Evolutionary conservation across 2,797 vertebrate species (phyloP).

Genomic region (Molossus alvarezi): DNA sequence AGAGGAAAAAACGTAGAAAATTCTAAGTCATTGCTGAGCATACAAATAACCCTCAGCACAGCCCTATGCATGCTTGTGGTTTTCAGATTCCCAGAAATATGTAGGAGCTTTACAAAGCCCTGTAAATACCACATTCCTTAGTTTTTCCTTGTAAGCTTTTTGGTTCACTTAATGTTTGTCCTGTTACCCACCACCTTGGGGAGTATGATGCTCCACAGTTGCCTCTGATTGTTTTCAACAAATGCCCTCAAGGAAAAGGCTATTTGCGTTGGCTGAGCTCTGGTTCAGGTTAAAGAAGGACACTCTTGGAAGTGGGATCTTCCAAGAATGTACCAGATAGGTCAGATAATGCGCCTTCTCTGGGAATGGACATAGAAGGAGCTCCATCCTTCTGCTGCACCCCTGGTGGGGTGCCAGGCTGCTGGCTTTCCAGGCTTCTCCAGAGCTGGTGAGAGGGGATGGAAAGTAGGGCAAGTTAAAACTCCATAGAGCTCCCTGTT

Average conservation of each 20-base stretch:
- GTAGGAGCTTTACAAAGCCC: background rate
- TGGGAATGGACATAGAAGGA: background rate
- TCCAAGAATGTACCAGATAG: background rate
- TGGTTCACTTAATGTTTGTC: background rate
- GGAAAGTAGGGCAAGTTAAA: background rate
- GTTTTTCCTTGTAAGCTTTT: background rate
- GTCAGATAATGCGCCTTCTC: background rate
- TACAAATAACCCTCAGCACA: background rate
- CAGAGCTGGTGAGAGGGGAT: background rate
- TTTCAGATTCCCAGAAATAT: background rate
- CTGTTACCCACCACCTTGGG: background rate
- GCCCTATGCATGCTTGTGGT: no score
- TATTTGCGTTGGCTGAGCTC: background rate
- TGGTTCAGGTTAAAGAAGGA: background rate
- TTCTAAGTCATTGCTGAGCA: background rate
- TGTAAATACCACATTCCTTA: background rate
- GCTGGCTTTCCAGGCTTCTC: background rate
- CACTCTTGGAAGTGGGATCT: background rate
- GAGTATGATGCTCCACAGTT: background rate
- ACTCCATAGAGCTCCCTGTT: background rate
- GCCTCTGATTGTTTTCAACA: slow-evolving; percentile 7
- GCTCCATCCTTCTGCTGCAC: background rate
- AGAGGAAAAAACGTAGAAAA: background rate
- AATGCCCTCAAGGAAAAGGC: background rate
- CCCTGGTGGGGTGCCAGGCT: background rate